Conservation (phyloP, 2,888 invertebrate species). For the Deroplatys truncata region DNA sequence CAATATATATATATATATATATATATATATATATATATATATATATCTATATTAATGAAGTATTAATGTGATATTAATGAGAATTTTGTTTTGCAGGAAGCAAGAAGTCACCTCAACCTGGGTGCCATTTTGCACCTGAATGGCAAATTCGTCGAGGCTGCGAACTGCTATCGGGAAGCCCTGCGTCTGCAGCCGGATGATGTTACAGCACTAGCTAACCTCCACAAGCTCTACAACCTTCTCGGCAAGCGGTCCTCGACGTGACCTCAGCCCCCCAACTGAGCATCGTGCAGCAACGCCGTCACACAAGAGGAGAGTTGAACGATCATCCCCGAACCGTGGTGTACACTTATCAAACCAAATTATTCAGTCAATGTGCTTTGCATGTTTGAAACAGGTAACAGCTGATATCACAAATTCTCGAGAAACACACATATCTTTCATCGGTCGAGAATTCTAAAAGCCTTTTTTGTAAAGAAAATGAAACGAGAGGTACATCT, state of each 20-base stretch:
- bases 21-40: too few species aligned
- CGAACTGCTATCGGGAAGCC: constrained; percentile 80
- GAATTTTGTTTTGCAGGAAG: constrained; percentile 58
- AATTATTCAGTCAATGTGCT: neutral
- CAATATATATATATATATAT: too few species aligned
- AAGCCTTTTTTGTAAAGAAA: neutral
- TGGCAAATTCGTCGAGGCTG: constrained; percentile 84
- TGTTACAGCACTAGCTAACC: constrained; percentile 81
- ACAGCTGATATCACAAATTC: neutral
- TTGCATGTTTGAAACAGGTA: neutral
- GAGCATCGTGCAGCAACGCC: neutral
- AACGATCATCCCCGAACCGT: too few species aligned
- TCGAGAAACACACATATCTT: neutral
- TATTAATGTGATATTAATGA: too few species aligned
- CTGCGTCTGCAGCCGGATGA: constrained; percentile 84
- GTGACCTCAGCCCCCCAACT: neutral
- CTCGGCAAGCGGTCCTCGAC: neutral
- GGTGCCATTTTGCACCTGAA: constrained; percentile 94
- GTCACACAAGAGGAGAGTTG: too few species aligned
- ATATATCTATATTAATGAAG: too few species aligned
- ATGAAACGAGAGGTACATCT: neutral
- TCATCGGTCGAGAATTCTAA: neutral
- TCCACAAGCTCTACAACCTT: constrained; percentile 62
- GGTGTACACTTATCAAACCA: neutral
- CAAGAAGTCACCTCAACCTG: constrained; percentile 88